phyloP scores from a whole-genome alignment of 2,113 vertebrate species.

The Heterotis niloticus region DNA sequence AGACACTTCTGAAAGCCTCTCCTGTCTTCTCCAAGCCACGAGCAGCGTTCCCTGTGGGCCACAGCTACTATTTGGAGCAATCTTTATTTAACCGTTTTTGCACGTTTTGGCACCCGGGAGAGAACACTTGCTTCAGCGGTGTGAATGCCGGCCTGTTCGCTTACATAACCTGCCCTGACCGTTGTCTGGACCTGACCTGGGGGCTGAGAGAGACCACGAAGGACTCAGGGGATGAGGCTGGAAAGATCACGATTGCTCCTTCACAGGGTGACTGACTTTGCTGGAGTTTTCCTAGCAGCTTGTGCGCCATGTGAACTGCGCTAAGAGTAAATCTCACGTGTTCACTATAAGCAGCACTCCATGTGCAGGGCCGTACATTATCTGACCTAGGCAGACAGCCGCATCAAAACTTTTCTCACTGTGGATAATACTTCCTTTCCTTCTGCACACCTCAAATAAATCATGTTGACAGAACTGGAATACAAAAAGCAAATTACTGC shows the following conservation, averaged over 20 bases:
- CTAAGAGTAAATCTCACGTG: background rate
- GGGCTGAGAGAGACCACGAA: too few relatives aligned
- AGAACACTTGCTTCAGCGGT: background rate
- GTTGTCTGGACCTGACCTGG: too few relatives aligned
- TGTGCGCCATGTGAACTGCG: too few relatives aligned
- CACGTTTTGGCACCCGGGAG: background rate
- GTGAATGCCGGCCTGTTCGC: too few relatives aligned
- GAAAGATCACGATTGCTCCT: too few relatives aligned
- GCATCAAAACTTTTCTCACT: background rate
- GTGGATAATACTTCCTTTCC: background rate
- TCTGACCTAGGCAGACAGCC: background rate
- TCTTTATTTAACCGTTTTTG: conserved; percentile 37
- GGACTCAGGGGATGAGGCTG: too few relatives aligned
- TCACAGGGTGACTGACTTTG: too few relatives aligned
- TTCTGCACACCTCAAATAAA: conserved; percentile 22
- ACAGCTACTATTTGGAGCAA: conserved; percentile 30
- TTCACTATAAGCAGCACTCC: background rate
- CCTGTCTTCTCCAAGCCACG: background rate
- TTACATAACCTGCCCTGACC: background rate
- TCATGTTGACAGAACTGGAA: conserved; percentile 40
- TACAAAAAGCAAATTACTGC: background rate
- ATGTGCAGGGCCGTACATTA: conserved; percentile 4
- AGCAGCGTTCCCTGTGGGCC: background rate
- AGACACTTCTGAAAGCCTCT: background rate
- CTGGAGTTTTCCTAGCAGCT: too few relatives aligned